phyloP scores from a whole-genome alignment of 2,888 invertebrate genomes.

The Syritta pipiens region DNA sequence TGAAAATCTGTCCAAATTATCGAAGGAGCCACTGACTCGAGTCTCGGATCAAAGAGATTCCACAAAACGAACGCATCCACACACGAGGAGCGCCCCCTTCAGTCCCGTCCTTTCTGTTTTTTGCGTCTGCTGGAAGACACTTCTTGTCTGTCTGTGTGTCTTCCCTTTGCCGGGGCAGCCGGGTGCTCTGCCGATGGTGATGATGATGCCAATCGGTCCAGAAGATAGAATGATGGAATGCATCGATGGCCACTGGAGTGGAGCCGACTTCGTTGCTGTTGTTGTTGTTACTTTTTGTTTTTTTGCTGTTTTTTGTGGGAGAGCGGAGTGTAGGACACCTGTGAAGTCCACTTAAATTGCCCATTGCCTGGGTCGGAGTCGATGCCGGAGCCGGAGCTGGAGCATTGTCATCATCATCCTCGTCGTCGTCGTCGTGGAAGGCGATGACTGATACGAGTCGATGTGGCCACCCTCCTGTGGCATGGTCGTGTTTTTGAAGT shows the following conservation, averaged over 20 bases:
- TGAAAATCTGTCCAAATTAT: conserved; percentile 67
- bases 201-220: conserved; percentile 62
- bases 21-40: conserved; percentile 59
- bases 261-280: conserved; percentile 8
- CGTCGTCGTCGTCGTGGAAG: conserved; percentile 11
- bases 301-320: conserved; percentile 1
- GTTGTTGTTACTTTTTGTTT: not conserved
- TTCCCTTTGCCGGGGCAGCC: conserved; percentile 21
- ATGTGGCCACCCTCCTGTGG: conserved; percentile 20
- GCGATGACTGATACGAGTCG: conserved; percentile 1
- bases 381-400: not conserved
- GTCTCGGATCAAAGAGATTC: conserved; percentile 64
- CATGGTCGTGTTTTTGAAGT: conserved; percentile 34
- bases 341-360: conserved; percentile 43
- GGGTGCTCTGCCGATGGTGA: conserved; percentile 38
- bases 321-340: conserved; percentile 47
- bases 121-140: conserved; percentile 57
- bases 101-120: too few relatives aligned
- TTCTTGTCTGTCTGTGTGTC: conserved; percentile 63
- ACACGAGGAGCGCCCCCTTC: too few relatives aligned
- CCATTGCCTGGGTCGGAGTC: not conserved
- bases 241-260: conserved; percentile 62
- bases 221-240: conserved; percentile 63
- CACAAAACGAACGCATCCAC: conserved; percentile 42
- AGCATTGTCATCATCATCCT: conserved; percentile 12